phyloP scores from a whole-genome alignment of 2,113 vertebrate species.

The Hippolais icterina region DNA sequence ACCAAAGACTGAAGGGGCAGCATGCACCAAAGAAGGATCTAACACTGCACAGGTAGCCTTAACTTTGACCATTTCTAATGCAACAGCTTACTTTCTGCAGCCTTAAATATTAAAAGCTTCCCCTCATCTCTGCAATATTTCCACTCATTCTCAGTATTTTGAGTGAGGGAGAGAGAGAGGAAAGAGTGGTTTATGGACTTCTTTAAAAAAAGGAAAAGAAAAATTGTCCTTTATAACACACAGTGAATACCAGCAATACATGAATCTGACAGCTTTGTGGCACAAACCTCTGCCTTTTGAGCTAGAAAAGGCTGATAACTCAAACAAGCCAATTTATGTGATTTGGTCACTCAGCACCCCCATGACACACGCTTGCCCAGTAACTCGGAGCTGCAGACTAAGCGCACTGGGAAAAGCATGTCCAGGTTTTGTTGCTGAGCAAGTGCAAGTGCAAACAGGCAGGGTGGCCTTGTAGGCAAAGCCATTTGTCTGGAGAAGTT shows the following conservation, averaged over 20 bases:
- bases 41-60: neutral
- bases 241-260: neutral
- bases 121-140: neutral
- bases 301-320: neutral
- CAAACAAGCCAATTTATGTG: neutral
- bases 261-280: neutral
- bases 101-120: neutral
- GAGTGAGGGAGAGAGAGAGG: neutral
- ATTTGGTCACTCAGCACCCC: neutral
- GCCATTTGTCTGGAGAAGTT: neutral
- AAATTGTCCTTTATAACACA: neutral
- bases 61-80: neutral
- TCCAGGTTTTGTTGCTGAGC: rapidly evolving
- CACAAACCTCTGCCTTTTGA: neutral
- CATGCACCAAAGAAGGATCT: neutral
- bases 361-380: neutral
- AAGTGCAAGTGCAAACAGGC: neutral
- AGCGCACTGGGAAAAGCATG: rapidly evolving
- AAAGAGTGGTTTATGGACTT: neutral
- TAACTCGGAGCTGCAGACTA: neutral
- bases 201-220: neutral
- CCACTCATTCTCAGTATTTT: neutral
- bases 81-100: neutral
- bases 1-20: neutral
- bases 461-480: neutral